A percentile compares a stretch with the other conserved stretches of the same genome.
phyloP scores from a whole-genome alignment of 2,113 vertebrate genomes.

The Neotragus pygmaeus region DNA sequence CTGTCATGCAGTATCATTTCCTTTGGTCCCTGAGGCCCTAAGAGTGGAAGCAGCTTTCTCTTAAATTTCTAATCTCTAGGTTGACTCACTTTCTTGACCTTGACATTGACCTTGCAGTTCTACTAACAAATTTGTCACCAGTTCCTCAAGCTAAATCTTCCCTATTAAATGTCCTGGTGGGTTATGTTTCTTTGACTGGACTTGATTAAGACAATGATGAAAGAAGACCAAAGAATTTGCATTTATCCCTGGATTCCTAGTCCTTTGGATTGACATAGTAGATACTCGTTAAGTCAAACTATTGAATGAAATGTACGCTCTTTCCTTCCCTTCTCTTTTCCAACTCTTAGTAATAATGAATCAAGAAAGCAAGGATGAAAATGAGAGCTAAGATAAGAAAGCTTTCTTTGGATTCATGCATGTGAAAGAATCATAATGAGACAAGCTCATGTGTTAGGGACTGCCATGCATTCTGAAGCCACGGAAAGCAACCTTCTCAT shows the following conservation, averaged over 20 bases:
- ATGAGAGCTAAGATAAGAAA: background rate
- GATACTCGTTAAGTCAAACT: background rate
- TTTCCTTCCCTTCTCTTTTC: background rate
- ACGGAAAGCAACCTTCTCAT: constrained; percentile 24
- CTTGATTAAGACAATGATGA: background rate
- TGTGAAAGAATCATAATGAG: background rate
- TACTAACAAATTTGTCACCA: background rate
- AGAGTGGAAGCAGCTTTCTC: background rate
- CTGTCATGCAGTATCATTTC: background rate
- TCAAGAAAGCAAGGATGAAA: background rate
- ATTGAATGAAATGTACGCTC: background rate
- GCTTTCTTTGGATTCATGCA: background rate
- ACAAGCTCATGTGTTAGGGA: background rate
- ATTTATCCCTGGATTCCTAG: background rate
- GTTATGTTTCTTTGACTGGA: background rate
- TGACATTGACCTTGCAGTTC: background rate
- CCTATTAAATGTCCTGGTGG: background rate
- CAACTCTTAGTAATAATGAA: background rate
- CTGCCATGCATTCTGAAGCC: constrained; percentile 40
- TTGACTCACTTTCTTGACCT: background rate
- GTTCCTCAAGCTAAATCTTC: background rate
- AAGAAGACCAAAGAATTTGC: background rate
- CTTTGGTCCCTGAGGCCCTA: background rate
- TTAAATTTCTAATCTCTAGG: background rate
- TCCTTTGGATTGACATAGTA: background rate